Evolutionary conservation across 1,140 invertebrate genomes (phyloP).

Genomic region (Leguminivora glycinivorella): DNA sequence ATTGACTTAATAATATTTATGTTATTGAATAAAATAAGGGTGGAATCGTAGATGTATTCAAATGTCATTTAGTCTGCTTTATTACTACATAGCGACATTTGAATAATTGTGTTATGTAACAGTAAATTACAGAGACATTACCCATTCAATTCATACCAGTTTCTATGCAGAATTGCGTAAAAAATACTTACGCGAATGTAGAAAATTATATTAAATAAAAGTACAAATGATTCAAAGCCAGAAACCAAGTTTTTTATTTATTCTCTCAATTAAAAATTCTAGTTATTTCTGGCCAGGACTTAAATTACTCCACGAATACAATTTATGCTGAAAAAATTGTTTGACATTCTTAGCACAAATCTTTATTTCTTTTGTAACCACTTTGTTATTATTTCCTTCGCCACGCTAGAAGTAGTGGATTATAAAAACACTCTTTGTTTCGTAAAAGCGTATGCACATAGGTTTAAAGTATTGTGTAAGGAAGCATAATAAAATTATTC

Average conservation of each 20-base stretch:
- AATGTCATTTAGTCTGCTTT: not conserved
- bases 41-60: not conserved
- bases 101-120: too few species aligned
- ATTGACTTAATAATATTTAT: not conserved
- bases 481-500: not conserved
- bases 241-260: not conserved
- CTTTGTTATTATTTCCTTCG: not conserved
- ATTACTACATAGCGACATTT: not conserved
- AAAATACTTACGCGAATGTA: too few species aligned
- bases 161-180: too few species aligned
- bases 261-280: not conserved
- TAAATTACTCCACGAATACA: not conserved
- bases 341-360: too few species aligned
- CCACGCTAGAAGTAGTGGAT: not conserved
- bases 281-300: not conserved
- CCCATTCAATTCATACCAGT: too few species aligned
- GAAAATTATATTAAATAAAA: too few species aligned
- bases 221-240: too few species aligned
- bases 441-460: not conserved
- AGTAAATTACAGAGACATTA: too few species aligned
- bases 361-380: not conserved
- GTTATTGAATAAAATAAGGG: not conserved
- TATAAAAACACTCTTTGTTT: not conserved
- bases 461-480: not conserved
- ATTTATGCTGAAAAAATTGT: not conserved